These are phyloP conservation scores for Ophion slaviceki DNA, from an alignment of 2,888 invertebrate genomes.

Conservation along the genomic window DNA sequence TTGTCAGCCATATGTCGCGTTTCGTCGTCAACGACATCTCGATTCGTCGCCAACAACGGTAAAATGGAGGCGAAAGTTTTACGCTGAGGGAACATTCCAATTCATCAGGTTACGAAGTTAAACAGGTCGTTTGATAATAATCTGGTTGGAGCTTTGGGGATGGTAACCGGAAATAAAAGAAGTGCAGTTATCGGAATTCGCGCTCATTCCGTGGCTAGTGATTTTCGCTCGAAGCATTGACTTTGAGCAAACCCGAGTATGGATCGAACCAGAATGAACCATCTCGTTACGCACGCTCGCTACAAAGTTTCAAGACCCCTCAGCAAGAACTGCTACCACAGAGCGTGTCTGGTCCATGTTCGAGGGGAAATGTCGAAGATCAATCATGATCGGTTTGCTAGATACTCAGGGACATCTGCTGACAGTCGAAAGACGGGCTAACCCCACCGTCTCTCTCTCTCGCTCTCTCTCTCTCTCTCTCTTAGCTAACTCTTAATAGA, in stretches of 20 bases:
- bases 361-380: constrained; percentile 66
- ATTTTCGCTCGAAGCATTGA: constrained; percentile 14
- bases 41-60: not conserved
- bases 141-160: constrained; percentile 30
- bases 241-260: not conserved
- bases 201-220: not conserved
- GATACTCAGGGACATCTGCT: constrained; percentile 72
- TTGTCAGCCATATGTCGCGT: constrained; percentile 30
- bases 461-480: not conserved
- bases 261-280: constrained; percentile 16
- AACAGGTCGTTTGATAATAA: constrained; percentile 23
- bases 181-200: constrained; percentile 3
- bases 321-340: constrained; percentile 8
- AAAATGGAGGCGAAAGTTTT: constrained; percentile 67
- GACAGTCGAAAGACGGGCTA: constrained; percentile 39
- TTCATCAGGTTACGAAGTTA: constrained; percentile 9
- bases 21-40: constrained; percentile 2
- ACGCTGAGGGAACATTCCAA: not conserved
- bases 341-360: not conserved
- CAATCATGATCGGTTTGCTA: constrained; percentile 70
- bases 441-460: not conserved
- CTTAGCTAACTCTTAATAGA: constrained; percentile 28
- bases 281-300: constrained; percentile 19
- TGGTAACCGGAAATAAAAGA: constrained; percentile 18
- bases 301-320: constrained; percentile 5